phyloP scores from a whole-genome alignment of 2,113 vertebrate species.

The Spizaetus ornatus region DNA sequence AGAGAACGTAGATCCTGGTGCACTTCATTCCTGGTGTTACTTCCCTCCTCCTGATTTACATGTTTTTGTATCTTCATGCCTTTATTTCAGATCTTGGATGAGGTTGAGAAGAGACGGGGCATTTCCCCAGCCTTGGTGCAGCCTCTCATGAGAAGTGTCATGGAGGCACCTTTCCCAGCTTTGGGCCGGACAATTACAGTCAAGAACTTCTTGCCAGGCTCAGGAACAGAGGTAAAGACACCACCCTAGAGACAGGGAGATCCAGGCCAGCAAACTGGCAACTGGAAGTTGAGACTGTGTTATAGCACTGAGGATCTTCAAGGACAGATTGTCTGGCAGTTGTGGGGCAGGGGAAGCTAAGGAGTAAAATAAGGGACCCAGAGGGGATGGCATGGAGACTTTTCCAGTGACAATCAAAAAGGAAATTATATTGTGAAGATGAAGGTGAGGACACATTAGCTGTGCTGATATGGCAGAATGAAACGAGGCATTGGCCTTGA shows the following conservation, averaged over 20 bases:
- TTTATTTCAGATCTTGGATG: slow-evolving; percentile 88
- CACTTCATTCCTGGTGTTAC: not conserved
- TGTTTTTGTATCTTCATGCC: not conserved
- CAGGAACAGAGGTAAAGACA: slow-evolving; percentile 89
- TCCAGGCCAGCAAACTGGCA: not conserved
- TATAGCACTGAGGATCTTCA: not conserved
- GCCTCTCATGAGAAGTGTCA: slow-evolving; percentile 96
- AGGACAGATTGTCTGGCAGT: not conserved
- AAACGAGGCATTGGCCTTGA: not conserved
- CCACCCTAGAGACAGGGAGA: not conserved
- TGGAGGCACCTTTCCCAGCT: slow-evolving; percentile 96
- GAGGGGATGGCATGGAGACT: not conserved
- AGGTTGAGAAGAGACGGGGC: slow-evolving; percentile 94
- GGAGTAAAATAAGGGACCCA: not conserved
- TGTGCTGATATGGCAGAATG: not conserved
- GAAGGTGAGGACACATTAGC: not conserved
- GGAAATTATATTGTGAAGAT: not conserved
- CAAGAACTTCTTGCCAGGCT: slow-evolving; percentile 95
- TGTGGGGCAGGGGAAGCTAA: not conserved
- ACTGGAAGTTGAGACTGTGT: not conserved
- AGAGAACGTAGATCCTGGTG: not conserved
- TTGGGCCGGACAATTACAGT: slow-evolving; percentile 89
- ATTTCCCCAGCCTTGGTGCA: slow-evolving; percentile 96
- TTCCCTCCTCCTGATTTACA: not conserved
- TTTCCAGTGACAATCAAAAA: not conserved